These are phyloP conservation scores for Nothura maculosa DNA, from an alignment of 2,797 vertebrate species.

Conservation along the genomic window DNA sequence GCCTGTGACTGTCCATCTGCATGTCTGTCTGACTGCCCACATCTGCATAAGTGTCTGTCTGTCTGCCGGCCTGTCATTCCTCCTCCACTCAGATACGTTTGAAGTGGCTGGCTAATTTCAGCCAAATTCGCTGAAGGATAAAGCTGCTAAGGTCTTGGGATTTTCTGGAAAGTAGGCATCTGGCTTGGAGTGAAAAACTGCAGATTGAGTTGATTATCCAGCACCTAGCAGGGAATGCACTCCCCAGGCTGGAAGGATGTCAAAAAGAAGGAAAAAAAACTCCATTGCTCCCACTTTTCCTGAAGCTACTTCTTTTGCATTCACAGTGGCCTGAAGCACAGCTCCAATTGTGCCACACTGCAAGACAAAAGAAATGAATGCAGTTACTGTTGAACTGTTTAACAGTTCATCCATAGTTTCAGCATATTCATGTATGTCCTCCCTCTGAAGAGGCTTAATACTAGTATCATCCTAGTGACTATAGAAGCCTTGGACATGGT, in stretches of 20 bases:
- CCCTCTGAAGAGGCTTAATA: neutral
- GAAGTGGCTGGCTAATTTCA: slow-evolving; percentile 46
- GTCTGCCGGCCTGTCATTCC: slow-evolving; percentile 2
- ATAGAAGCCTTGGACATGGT: neutral
- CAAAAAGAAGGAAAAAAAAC: neutral
- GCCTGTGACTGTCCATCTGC: slow-evolving; percentile 8
- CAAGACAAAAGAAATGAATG: neutral
- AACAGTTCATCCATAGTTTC: neutral
- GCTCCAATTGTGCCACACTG: neutral
- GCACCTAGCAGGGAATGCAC: accelerated
- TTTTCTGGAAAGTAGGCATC: neutral
- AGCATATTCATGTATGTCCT: neutral
- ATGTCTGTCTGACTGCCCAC: neutral
- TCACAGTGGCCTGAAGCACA: neutral
- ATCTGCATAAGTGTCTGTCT: neutral
- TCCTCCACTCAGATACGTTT: slow-evolving; percentile 25
- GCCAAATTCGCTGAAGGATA: neutral
- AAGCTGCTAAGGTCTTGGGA: slow-evolving; percentile 2
- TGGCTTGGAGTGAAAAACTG: neutral
- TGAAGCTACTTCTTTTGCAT: neutral
- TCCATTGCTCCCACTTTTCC: neutral
- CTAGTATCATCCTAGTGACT: neutral
- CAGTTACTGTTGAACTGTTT: neutral
- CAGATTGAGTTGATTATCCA: neutral
- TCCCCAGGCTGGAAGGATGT: neutral